These are phyloP conservation scores for Clinocottus analis DNA, from an alignment of 2,113 vertebrate genomes.

Conservation along the genomic window DNA sequence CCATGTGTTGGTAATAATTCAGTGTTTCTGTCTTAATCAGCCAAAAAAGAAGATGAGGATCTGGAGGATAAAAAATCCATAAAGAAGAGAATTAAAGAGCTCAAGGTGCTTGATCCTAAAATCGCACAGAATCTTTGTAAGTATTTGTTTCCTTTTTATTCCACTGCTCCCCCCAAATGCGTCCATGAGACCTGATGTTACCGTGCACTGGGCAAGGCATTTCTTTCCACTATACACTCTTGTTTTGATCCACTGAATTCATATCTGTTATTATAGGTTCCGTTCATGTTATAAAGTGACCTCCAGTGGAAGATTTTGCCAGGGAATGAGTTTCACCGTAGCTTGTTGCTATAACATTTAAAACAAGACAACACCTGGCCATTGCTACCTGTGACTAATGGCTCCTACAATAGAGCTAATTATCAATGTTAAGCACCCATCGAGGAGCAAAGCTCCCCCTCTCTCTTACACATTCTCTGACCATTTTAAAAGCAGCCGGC, in stretches of 20 bases:
- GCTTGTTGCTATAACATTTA: conserved; percentile 38
- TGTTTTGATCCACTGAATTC: not conserved
- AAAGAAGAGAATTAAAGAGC: conserved; percentile 95
- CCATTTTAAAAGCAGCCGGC: conserved; percentile 48
- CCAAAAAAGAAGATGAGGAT: conserved; percentile 88
- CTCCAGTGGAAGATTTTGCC: not conserved
- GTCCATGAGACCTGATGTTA: not conserved
- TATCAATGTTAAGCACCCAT: conserved; percentile 47
- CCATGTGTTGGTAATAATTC: conserved; percentile 24
- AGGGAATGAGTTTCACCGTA: not conserved
- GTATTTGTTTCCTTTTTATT: conserved; percentile 70
- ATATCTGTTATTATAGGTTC: not conserved
- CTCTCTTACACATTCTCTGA: not conserved
- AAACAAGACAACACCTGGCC: conserved; percentile 4
- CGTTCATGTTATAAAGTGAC: conserved; percentile 5
- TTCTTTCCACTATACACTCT: not conserved
- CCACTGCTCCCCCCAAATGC: not conserved
- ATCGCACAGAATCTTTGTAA: conserved; percentile 98
- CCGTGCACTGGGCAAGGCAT: not conserved
- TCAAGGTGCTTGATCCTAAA: conserved; percentile 96
- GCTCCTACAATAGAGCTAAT: conserved; percentile 39
- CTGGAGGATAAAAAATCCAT: conserved; percentile 90
- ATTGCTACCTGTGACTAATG: conserved; percentile 36
- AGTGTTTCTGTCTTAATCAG: conserved; percentile 78
- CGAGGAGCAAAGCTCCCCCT: conserved; percentile 16